These are phyloP conservation scores for Patiria miniata DNA, from an alignment of 35 echinoderm and acorn worm species.

Conservation along the genomic window DNA sequence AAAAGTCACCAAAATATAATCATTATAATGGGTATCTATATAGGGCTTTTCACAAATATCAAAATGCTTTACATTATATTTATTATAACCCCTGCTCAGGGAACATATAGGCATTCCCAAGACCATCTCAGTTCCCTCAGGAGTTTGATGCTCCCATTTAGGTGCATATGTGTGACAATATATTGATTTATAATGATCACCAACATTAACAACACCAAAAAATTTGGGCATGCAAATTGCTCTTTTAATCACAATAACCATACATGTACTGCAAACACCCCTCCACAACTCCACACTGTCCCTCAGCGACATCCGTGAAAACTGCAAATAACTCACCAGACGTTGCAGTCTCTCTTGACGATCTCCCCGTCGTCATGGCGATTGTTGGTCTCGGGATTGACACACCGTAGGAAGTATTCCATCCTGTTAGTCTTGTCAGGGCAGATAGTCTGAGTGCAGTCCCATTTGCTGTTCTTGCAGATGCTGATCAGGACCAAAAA, in stretches of 20 bases:
- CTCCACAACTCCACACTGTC: too few species aligned
- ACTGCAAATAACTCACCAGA: constrained; percentile 52
- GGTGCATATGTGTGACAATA: too few species aligned
- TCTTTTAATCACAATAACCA: too few species aligned
- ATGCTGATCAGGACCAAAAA: not conserved
- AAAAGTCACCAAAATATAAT: not conserved
- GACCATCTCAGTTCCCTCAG: too few species aligned
- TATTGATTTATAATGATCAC: too few species aligned
- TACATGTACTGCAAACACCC: too few species aligned
- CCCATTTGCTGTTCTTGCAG: constrained; percentile 33
- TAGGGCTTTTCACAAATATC: too few species aligned
- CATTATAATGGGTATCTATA: too few species aligned
- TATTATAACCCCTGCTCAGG: not conserved
- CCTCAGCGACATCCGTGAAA: too few species aligned
- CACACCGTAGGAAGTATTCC: not conserved
- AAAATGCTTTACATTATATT: not conserved
- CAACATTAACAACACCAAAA: too few species aligned
- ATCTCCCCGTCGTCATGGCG: constrained; percentile 22
- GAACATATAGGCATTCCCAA: not conserved
- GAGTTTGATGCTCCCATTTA: too few species aligned
- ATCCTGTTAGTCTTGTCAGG: not conserved
- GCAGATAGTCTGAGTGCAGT: constrained; percentile 38
- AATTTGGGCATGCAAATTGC: too few species aligned
- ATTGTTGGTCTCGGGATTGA: not conserved
- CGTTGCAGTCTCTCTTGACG: constrained; percentile 28